Conservation (phyloP, 2,888 invertebrate genomes). For the Toxonevra muliebris region DNA sequence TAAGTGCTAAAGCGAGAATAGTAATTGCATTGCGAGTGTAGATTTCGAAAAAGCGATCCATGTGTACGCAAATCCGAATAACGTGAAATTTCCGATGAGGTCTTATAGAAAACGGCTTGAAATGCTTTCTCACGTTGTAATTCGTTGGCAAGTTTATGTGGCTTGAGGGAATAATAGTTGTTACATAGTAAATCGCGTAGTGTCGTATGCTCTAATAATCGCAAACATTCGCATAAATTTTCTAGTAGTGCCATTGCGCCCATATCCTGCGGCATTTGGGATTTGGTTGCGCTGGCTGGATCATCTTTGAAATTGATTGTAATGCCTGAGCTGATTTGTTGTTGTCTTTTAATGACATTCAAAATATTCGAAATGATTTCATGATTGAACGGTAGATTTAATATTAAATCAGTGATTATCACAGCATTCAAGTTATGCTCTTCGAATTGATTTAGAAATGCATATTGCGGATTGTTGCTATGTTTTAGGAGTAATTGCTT, state of each 20-base stretch:
- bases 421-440: constrained; percentile 54
- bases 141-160: constrained; percentile 48
- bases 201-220: constrained; percentile 48
- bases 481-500: constrained; percentile 54
- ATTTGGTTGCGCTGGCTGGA: constrained; percentile 30
- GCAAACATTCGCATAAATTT: constrained; percentile 59
- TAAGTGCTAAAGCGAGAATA: constrained; percentile 58
- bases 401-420: constrained; percentile 59
- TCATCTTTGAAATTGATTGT: neutral
- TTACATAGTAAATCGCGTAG: constrained; percentile 52
- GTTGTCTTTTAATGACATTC: constrained; percentile 57
- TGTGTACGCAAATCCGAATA: constrained; percentile 55
- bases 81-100: constrained; percentile 45
- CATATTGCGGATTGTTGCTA: constrained; percentile 51
- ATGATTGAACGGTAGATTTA: constrained; percentile 59
- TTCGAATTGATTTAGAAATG: constrained; percentile 56
- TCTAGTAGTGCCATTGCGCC: constrained; percentile 55
- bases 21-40: constrained; percentile 59
- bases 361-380: constrained; percentile 60
- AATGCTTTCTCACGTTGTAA: constrained; percentile 56
- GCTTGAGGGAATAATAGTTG: constrained; percentile 52
- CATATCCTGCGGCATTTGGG: constrained; percentile 47
- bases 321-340: constrained; percentile 39
- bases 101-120: constrained; percentile 46
- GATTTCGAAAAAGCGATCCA: constrained; percentile 55